Conservation (phyloP, 2,888 invertebrate genomes). For the Aporophyla nigra region DNA sequence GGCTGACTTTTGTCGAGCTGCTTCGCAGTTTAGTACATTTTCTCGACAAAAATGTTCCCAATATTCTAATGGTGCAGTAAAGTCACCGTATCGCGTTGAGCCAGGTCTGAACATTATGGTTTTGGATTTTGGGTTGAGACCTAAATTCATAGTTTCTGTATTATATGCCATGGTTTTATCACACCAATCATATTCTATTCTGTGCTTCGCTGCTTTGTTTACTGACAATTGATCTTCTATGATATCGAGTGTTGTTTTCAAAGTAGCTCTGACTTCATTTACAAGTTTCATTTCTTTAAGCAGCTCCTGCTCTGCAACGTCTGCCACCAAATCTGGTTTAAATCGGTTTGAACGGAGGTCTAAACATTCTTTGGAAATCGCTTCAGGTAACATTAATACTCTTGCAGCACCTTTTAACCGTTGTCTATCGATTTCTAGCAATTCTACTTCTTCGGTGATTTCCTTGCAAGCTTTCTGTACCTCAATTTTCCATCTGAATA, state of each 20-base stretch:
- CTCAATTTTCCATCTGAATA: slow-evolving; percentile 94
- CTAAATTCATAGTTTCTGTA: slow-evolving; percentile 93
- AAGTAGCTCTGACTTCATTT: slow-evolving; percentile 92
- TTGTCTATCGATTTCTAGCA: slow-evolving; percentile 92
- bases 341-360: slow-evolving; percentile 93
- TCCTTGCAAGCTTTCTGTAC: slow-evolving; percentile 93
- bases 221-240: slow-evolving; percentile 93
- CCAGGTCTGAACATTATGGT: slow-evolving; percentile 95
- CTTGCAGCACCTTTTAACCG: slow-evolving; percentile 93
- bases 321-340: slow-evolving; percentile 94
- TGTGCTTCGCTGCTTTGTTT: slow-evolving; percentile 95
- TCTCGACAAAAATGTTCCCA: slow-evolving; percentile 96
- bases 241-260: slow-evolving; percentile 92
- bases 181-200: slow-evolving; percentile 97
- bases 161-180: slow-evolving; percentile 96
- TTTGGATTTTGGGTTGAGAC: slow-evolving; percentile 93
- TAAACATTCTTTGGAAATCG: slow-evolving; percentile 94
- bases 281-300: slow-evolving; percentile 94
- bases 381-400: slow-evolving; percentile 93
- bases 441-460: slow-evolving; percentile 93
- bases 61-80: slow-evolving; percentile 92
- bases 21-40: slow-evolving; percentile 94
- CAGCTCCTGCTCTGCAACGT: slow-evolving; percentile 94
- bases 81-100: slow-evolving; percentile 94
- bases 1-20: slow-evolving; percentile 94